These are phyloP conservation scores for Girardinus metallicus DNA, from an alignment of 2,797 vertebrate species.

Conservation along the genomic window DNA sequence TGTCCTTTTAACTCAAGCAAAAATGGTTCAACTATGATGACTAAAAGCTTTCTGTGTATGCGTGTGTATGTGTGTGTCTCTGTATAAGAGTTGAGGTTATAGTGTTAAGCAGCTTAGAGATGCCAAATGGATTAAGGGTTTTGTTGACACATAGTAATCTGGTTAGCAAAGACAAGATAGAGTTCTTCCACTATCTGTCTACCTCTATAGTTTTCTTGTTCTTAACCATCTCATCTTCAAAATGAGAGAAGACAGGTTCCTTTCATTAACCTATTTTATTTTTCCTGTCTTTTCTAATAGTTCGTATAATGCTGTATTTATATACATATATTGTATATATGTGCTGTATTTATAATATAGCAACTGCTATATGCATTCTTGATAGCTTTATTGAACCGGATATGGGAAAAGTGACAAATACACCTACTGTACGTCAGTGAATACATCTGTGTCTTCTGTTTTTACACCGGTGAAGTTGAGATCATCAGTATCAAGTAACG, in stretches of 20 bases:
- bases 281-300: not conserved
- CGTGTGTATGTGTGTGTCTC: slow-evolving; percentile 6
- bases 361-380: not conserved
- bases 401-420: not conserved
- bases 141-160: slow-evolving; percentile 75
- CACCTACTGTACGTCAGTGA: slow-evolving; percentile 10
- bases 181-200: slow-evolving; percentile 11
- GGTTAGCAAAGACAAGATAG: slow-evolving; percentile 51
- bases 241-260: not conserved
- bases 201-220: not conserved
- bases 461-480: slow-evolving; percentile 34
- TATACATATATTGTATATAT: no score
- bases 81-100: slow-evolving; percentile 57
- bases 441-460: slow-evolving; percentile 21
- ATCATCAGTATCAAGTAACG: slow-evolving; percentile 63
- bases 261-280: not conserved
- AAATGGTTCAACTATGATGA: not conserved
- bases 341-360: not conserved
- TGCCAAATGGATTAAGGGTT: slow-evolving; percentile 67
- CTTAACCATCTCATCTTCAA: not conserved
- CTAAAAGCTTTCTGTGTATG: slow-evolving; percentile 6
- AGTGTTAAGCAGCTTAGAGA: slow-evolving; percentile 69
- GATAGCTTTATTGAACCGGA: not conserved
- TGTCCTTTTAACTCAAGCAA: not conserved
- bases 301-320: no score